phyloP scores from a whole-genome alignment of 2,113 vertebrate genomes.

The Carettochelys insculpta region DNA sequence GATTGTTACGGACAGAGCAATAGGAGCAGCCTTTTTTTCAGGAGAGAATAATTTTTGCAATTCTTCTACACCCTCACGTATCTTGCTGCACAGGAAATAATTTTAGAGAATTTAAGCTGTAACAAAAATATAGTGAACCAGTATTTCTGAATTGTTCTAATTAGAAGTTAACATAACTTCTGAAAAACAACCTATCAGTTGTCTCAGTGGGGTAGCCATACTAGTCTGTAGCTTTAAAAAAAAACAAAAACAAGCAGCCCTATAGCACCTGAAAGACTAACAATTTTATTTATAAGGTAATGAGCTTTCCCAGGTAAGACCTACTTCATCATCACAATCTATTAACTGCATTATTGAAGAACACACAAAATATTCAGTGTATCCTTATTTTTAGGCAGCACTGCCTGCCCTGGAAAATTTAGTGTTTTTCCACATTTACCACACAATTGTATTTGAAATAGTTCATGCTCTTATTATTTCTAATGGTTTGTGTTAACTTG shows the following conservation, averaged over 20 bases:
- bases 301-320: too few species aligned
- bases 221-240: too few species aligned
- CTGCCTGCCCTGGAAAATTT: neutral
- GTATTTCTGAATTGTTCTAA: neutral
- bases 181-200: too few species aligned
- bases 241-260: too few species aligned
- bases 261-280: too few species aligned
- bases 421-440: neutral
- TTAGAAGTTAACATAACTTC: neutral
- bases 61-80: neutral
- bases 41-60: neutral
- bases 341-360: neutral
- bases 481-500: neutral
- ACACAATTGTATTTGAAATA: neutral
- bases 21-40: neutral
- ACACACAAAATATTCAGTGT: neutral
- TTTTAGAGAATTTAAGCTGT: neutral
- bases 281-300: too few species aligned
- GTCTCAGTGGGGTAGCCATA: too few species aligned
- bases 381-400: neutral
- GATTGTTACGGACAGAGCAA: neutral
- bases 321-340: too few species aligned
- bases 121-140: neutral
- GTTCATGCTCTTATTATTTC: neutral
- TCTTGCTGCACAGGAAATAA: neutral